Evolutionary conservation across 2,113 vertebrate species (phyloP), one percentile per base, ranked within the genome.

Genomic region (Pedionomus torquatus): DNA sequence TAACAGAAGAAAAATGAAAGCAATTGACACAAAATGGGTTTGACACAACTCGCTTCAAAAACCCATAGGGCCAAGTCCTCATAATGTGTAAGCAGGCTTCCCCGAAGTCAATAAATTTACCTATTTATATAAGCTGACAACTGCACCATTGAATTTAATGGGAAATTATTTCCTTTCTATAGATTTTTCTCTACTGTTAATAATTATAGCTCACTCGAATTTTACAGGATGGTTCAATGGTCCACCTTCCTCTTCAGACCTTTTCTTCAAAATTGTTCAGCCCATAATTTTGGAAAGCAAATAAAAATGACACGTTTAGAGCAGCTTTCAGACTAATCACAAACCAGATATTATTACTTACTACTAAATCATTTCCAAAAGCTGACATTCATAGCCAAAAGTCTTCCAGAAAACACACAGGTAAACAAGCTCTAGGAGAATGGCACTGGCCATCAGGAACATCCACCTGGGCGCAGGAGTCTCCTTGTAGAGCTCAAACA

Each of bases 151-250:
- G 68, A 92, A 92, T 95, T 95, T 89, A 93, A 90, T 83, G 64
- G 79, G 43, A 95, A 96, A 94, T 95, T 83, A 94, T 81, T 57
- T 66, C 63, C 55, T 88, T 92, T 83, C 82, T 81, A 89, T 58
- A 75, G 52, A 77, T 96, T 93, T 94, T 94, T 63, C 46, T 89
- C 63, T 74, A 66, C 75, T 43, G 52, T 51, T 86, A 80, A 64
- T 93, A 94, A 96, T 94, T 90, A 92, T 21, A 89, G 26, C 28
- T 60, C 58, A 74, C 57, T 81, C 3, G 0, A 69, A 83, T 80
- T 91, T 91, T 93, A 64, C 72, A 75, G 71, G 55, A 64, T 64
- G 58, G 90, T 90, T 92, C 90, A 89, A 18, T 33, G 68, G 90
- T 60, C 85, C 81, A 10, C 60, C 31, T 71, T 46, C 39, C 61